Percentiles rank a stretch among this genome's conserved stretches.
These are phyloP conservation scores for Rhinella marina DNA, from an alignment of 2,797 vertebrate species.

Conservation along the genomic window DNA sequence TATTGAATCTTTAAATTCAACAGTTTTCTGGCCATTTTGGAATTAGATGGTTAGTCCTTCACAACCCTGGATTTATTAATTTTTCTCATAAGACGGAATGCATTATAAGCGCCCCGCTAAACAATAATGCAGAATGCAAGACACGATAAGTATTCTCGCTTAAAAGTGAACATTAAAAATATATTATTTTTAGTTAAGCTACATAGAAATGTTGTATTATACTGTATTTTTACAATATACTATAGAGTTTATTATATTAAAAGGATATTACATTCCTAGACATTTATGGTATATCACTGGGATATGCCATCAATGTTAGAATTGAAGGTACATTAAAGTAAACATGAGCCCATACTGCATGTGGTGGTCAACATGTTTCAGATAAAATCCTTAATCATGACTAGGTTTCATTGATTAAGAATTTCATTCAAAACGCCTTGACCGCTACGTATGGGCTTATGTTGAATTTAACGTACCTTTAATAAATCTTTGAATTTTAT, in stretches of 20 bases:
- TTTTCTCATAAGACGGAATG: conserved; percentile 12
- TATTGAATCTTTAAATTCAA: conserved; percentile 43
- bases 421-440: no score
- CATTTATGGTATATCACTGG: no score
- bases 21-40: conserved; percentile 33
- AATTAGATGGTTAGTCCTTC: conserved; percentile 32
- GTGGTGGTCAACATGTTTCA: no score
- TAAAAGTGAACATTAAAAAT: neutral
- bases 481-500: no score
- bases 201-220: neutral
- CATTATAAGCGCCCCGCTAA: neutral
- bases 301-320: no score
- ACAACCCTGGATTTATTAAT: conserved; percentile 29
- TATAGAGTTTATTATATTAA: neutral
- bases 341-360: no score
- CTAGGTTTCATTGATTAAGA: no score
- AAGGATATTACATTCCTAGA: no score
- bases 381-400: no score
- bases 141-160: neutral
- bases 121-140: neutral
- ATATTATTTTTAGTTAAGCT: neutral
- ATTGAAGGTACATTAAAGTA: no score
- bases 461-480: no score
- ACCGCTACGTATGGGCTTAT: no score
- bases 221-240: neutral